Evolutionary conservation across 2,888 invertebrate species (phyloP), one percentile per base, ranked within the genome.

Genomic region (Nomada flava): DNA sequence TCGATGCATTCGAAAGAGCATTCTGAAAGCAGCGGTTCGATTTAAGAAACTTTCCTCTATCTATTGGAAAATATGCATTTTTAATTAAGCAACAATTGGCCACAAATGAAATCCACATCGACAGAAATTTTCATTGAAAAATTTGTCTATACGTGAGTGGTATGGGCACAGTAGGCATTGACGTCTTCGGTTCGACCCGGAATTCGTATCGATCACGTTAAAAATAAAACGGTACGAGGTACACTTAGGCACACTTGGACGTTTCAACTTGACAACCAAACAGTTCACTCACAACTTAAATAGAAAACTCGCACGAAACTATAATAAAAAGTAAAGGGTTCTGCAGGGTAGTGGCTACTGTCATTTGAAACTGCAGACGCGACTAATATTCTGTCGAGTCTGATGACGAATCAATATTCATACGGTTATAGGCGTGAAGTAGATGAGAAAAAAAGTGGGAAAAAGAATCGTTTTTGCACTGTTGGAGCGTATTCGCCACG

Each of bases 321-420:
- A 13, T 50, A 13, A 15, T 2, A 18, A 23, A 23, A 42, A 20
- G n/a, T 9, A 20, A 9, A 15, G 15, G 20, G 13, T 44, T 36
- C 7, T 23, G 55, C 20, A n/a, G n/a, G n/a, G 2, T 4, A 26
- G 15, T 1, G 44, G 2, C 13, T n/a, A 52, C 9, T 20, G n/a
- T 55, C 42, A n/a, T 63, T 63, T 52, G 2, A 29, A 59, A 57
- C 29, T n/a, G 26, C 29, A 4, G 5, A 2, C 11, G 13, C 23
- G 26, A 50, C 26, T 5, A 13, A 7, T 18, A 1, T 52, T n/a
- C 5, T 11, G 52, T 44, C 60, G 52, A 26, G 67, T 47, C 60
- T 9, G 29, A 15, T 23, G 50, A 62, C 55, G 71, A 79, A 79
- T 80, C 79, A 67, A 78, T 78, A 63, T 52, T 20, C 18, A 60